Evolutionary conservation across 2,797 vertebrate species (phyloP).

Genomic region (Siniperca scherzeri): DNA sequence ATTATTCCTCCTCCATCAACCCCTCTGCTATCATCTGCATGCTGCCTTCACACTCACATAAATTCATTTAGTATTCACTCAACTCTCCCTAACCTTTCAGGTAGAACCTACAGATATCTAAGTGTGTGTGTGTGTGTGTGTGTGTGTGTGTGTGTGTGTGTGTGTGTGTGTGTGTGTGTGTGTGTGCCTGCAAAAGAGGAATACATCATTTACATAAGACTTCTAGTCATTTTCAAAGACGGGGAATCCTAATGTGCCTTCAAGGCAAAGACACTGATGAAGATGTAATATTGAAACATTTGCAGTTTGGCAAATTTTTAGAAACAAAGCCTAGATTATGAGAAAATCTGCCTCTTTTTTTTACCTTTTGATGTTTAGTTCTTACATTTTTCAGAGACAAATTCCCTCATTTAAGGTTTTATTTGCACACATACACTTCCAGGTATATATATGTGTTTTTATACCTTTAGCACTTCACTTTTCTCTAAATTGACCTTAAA

Average conservation of each 20-base stretch:
- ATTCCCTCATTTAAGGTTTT: not conserved
- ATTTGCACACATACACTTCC: not conserved
- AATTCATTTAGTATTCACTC: conserved; percentile 64
- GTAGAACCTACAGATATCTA: conserved; percentile 29
- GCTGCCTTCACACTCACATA: conserved; percentile 45
- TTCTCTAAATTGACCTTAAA: conserved; percentile 23
- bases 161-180: conserved; percentile 15
- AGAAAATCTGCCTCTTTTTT: not conserved
- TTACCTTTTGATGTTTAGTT: not conserved
- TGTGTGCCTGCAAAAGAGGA: conserved; percentile 19
- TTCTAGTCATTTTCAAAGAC: conserved; percentile 34
- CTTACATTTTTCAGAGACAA: conserved; percentile 16
- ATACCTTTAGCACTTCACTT: not conserved
- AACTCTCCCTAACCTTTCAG: conserved; percentile 65
- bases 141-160: not conserved
- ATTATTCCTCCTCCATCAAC: conserved; percentile 48
- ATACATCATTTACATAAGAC: conserved; percentile 39
- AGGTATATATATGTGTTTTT: conserved; percentile 5
- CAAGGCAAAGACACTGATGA: conserved; percentile 47
- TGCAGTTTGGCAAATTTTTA: conserved; percentile 19
- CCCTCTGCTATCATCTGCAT: conserved; percentile 45
- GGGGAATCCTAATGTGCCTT: conserved; percentile 39
- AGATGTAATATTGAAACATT: conserved; percentile 39
- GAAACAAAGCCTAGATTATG: conserved; percentile 11
- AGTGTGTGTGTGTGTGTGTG: conserved; percentile 24